Percentiles rank a stretch among this genome's conserved stretches.
phyloP scores from a whole-genome alignment of 2,888 invertebrate species.

The Sarcophaga carnaria region DNA sequence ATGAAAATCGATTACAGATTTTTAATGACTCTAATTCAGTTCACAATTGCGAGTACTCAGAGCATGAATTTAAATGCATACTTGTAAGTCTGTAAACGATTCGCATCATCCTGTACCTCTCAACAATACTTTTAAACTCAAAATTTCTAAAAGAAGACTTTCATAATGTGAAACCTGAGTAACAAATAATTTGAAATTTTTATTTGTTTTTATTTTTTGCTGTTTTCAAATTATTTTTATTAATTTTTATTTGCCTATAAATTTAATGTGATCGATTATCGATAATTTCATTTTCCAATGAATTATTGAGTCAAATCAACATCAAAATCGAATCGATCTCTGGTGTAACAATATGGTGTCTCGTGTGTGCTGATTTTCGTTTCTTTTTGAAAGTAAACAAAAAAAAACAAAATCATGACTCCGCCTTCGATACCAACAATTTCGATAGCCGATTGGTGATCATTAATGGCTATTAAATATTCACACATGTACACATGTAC shows the following conservation, averaged over 20 bases:
- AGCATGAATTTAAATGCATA: too few relatives aligned
- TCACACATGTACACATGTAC: background rate
- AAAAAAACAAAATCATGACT: slow-evolving; percentile 4
- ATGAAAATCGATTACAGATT: too few relatives aligned
- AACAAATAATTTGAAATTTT: too few relatives aligned
- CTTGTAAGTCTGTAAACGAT: too few relatives aligned
- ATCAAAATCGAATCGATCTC: background rate
- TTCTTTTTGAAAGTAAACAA: background rate
- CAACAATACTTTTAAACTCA: too few relatives aligned
- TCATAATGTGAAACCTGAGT: too few relatives aligned
- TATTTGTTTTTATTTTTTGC: too few relatives aligned
- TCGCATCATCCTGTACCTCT: too few relatives aligned
- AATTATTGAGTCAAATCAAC: background rate
- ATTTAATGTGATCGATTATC: background rate
- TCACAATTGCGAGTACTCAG: too few relatives aligned
- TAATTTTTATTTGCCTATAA: background rate
- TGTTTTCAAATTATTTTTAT: slow-evolving; percentile 20
- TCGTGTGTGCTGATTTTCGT: background rate
- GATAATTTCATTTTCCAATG: background rate
- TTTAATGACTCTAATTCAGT: too few relatives aligned
- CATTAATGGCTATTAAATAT: slow-evolving; percentile 8
- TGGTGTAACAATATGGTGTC: slow-evolving; percentile 11
- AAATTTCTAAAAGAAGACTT: too few relatives aligned
- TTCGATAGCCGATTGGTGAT: slow-evolving; percentile 47
- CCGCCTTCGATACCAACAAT: slow-evolving; percentile 28